Percentiles rank a stretch among this genome's conserved stretches.
These are phyloP conservation scores for Scolopax mira DNA, from an alignment of 2,113 vertebrate species.

Conservation along the genomic window DNA sequence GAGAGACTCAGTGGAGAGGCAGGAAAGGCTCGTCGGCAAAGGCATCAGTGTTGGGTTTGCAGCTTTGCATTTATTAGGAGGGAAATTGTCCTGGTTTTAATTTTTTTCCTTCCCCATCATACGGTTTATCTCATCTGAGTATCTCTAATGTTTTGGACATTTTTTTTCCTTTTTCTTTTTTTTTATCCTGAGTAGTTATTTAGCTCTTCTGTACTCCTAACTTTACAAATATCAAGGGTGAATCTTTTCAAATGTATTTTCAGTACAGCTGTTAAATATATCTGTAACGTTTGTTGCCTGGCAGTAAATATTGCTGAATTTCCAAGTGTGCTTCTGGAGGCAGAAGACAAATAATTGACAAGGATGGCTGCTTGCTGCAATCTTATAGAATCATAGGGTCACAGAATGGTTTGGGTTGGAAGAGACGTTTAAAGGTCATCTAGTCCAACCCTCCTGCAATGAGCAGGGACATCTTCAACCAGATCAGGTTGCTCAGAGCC, in stretches of 20 bases:
- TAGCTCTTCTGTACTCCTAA: not conserved
- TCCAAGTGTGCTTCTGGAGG: not conserved
- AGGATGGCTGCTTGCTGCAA: not conserved
- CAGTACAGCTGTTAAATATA: not conserved
- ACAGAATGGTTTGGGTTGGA: not conserved
- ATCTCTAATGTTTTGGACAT: not conserved
- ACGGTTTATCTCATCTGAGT: not conserved
- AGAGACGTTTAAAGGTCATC: not conserved
- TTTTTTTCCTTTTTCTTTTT: not conserved
- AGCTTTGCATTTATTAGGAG: not conserved
- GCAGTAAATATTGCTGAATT: not conserved
- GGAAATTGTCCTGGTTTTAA: not conserved
- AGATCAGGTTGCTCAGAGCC: not conserved
- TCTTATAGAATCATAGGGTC: not conserved
- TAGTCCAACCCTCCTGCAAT: not conserved
- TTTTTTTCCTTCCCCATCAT: not conserved
- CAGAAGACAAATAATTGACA: not conserved
- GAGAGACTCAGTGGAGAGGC: not conserved
- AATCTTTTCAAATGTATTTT: not conserved
- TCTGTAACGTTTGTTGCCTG: not conserved
- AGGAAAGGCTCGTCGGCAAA: slow-evolving; percentile 9
- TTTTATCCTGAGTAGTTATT: not conserved
- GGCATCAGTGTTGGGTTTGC: not conserved
- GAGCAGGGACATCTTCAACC: not conserved
- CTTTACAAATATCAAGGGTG: not conserved